phyloP scores from a whole-genome alignment of 2,888 invertebrate genomes.

The Drosophila eohydei region DNA sequence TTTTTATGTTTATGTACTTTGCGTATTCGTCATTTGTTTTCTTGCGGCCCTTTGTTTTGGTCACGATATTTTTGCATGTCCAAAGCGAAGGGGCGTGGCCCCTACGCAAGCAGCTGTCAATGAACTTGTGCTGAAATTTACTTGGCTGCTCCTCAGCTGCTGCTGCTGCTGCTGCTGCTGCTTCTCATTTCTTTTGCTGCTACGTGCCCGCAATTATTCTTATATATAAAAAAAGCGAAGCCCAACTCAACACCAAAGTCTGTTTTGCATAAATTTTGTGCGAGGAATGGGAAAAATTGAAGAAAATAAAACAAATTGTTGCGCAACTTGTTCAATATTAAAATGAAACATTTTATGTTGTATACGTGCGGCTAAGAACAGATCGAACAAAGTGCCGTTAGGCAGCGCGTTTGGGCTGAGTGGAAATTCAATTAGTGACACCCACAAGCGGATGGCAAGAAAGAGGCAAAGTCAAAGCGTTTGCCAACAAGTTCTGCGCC shows the following conservation, averaged over 20 bases:
- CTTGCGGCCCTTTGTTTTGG: constrained; percentile 55
- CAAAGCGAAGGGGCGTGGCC: constrained; percentile 66
- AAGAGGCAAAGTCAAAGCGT: background rate
- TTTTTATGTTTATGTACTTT: constrained; percentile 33
- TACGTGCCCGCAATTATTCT: constrained; percentile 79
- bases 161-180: background rate
- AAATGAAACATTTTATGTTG: constrained; percentile 59
- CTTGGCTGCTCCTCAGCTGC: background rate
- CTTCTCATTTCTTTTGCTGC: background rate
- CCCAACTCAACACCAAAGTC: constrained; percentile 8
- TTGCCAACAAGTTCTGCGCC: constrained; percentile 44
- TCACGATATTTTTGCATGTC: constrained; percentile 54
- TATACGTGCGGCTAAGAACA: constrained; percentile 47
- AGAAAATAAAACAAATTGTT: constrained; percentile 28
- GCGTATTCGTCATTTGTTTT: constrained; percentile 48
- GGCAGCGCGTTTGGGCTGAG: constrained; percentile 36
- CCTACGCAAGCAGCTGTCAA: constrained; percentile 54
- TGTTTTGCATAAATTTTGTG: constrained; percentile 50
- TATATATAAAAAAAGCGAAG: background rate
- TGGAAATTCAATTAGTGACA: constrained; percentile 78
- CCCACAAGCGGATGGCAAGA: constrained; percentile 48
- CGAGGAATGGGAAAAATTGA: background rate
- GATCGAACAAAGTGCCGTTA: constrained; percentile 64
- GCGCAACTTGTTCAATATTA: constrained; percentile 56
- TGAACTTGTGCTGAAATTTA: constrained; percentile 57